Conservation (phyloP, 2,113 vertebrate genomes). For the Cromileptes altivelis region DNA sequence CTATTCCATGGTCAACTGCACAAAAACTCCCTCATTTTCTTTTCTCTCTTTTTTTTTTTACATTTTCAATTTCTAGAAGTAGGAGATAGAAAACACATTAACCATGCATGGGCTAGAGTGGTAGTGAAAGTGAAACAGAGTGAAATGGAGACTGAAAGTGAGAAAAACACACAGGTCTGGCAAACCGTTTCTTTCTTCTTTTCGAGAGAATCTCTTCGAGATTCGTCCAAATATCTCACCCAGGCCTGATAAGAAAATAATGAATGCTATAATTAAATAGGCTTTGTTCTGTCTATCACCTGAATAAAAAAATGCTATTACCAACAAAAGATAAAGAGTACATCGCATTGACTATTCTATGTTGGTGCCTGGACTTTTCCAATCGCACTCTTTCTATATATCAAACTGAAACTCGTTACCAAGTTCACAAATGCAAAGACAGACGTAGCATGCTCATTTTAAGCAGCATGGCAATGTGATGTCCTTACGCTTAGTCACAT, state of each 20-base stretch:
- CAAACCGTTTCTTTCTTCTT: constrained; percentile 3
- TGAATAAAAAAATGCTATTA: constrained; percentile 34
- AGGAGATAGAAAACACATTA: constrained; percentile 23
- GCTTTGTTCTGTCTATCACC: constrained; percentile 42
- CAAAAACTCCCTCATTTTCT: constrained; percentile 34
- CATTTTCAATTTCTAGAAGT: constrained; percentile 22
- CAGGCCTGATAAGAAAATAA: constrained; percentile 57
- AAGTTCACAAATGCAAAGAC: background rate
- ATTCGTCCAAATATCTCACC: constrained; percentile 36
- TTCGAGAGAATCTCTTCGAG: background rate
- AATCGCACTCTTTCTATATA: background rate
- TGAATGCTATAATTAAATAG: constrained; percentile 47
- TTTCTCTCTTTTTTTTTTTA: background rate
- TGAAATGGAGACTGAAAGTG: constrained; percentile 10
- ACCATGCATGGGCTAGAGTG: constrained; percentile 11
- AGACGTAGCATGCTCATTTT: background rate
- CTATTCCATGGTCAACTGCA: constrained; percentile 62
- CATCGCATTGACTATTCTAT: constrained; percentile 16
- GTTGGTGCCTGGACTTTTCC: background rate
- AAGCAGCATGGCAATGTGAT: background rate
- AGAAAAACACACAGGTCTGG: background rate
- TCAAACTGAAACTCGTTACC: background rate
- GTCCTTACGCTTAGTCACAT: background rate
- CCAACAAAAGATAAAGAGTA: constrained; percentile 19
- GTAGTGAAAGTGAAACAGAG: background rate